phyloP scores from a whole-genome alignment of 2,888 invertebrate species.

The Ophraella communa region DNA sequence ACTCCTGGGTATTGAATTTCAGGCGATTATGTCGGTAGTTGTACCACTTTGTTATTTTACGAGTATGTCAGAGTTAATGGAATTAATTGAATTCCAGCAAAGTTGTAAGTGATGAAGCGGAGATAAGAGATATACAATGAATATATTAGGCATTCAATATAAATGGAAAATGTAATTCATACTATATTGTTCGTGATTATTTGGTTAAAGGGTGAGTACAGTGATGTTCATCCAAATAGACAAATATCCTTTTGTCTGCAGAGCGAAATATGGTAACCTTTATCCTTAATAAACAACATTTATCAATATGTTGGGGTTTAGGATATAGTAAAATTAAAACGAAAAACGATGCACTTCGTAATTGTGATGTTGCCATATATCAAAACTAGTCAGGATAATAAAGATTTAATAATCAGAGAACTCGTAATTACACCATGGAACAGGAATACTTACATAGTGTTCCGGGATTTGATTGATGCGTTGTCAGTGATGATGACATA shows the following conservation, averaged over 20 bases:
- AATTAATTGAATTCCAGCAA: not conserved
- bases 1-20: not conserved
- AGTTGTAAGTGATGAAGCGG: not conserved
- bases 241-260: not conserved
- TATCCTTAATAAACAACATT: no score
- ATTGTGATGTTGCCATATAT: no score
- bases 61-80: not conserved
- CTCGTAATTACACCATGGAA: no score
- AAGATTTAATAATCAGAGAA: no score
- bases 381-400: no score
- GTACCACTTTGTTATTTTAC: not conserved
- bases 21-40: not conserved
- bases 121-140: not conserved
- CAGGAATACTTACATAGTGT: no score
- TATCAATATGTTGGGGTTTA: no score
- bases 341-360: no score
- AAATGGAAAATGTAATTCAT: not conserved
- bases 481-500: no score
- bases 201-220: not conserved
- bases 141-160: not conserved
- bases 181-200: not conserved
- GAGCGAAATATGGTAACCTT: not conserved
- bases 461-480: no score
- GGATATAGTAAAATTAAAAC: no score
- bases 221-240: no score